Base-by-base conservation (phyloP, 1,140 invertebrate genomes). In the Philaenus spumarius region DNA sequence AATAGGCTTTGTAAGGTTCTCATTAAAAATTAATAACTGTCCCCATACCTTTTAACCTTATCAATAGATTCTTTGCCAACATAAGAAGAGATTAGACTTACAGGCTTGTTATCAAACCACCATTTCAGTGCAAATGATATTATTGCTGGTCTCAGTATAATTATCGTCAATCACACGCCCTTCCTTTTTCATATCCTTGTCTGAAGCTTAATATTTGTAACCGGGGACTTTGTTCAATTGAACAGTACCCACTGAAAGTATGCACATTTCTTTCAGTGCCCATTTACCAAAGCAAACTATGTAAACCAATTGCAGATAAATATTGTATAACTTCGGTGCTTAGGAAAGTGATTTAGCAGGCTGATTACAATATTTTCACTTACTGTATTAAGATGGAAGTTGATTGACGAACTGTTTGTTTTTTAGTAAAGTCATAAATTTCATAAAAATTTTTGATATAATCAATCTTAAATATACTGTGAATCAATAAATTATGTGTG, bases 291-390 rank as follows among this genome's bases (percentile, higher is more conserved):
- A 26, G 37, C 23, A 30, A 60, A 53, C 7, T 50, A 60, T 4
- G 58, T 62, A 37, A 64, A 63, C 52, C 47, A 57, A 30, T 63
- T 64, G 24, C 63, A 61, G 56, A 52, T 47, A 53, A 60, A 60
- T 12, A 64, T 14, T 45, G 60, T 58, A 35, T 62, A 55, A 42
- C 60, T 62, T 23, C 42, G 20, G 26, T 56, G 15, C 23, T 46
- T 53, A 12, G 52, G 47, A 5, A 57, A 9, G 9, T 30, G 3
- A 30, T 30, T 30, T 9, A 30, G 3, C 26, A 30, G 26, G 3
- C 26, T 30, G 26, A 30, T 30, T 30, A 30, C 26, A 30, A 30
- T 9, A 9, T 58, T 59, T 22, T 46, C 53, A 50, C 53, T 58
- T 15, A 59, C n/a, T n/a, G n/a, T n/a, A n/a, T 24, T 12, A 61